These are phyloP conservation scores for Eristalinus sepulchralis DNA, from an alignment of 2,888 invertebrate genomes.

Conservation along the genomic window DNA sequence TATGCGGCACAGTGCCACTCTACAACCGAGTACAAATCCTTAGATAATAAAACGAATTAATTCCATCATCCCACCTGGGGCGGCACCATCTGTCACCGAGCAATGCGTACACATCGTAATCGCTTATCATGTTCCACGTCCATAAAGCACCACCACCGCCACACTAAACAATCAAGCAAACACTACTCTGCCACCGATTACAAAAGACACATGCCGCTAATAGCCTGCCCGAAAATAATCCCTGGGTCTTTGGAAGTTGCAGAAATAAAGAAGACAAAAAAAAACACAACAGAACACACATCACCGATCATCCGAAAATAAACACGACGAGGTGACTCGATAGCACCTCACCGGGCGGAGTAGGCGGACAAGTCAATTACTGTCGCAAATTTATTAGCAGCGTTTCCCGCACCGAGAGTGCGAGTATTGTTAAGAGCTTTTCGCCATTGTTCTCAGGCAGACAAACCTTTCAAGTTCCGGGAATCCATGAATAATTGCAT, in stretches of 20 bases:
- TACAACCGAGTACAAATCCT: slow-evolving; percentile 26
- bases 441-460: background rate
- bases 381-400: slow-evolving; percentile 17
- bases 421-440: background rate
- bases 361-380: slow-evolving; percentile 11
- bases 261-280: background rate
- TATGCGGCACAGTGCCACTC: background rate
- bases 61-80: slow-evolving; percentile 16
- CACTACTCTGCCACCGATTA: slow-evolving; percentile 18
- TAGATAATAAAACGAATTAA: slow-evolving; percentile 34
- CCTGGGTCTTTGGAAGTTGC: background rate
- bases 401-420: background rate
- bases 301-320: slow-evolving; percentile 8
- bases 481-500: slow-evolving; percentile 76
- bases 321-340: slow-evolving; percentile 16
- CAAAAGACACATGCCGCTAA: slow-evolving; percentile 43
- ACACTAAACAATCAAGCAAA: slow-evolving; percentile 28
- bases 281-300: background rate
- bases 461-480: slow-evolving; percentile 77
- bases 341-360: background rate
- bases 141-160: slow-evolving; percentile 23
- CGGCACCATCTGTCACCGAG: slow-evolving; percentile 42
- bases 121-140: slow-evolving; percentile 39
- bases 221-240: slow-evolving; percentile 40
- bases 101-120: slow-evolving; percentile 32